phyloP scores from a whole-genome alignment of 92 coral and sea anemone genomes.

The Plumapathes pennacea region DNA sequence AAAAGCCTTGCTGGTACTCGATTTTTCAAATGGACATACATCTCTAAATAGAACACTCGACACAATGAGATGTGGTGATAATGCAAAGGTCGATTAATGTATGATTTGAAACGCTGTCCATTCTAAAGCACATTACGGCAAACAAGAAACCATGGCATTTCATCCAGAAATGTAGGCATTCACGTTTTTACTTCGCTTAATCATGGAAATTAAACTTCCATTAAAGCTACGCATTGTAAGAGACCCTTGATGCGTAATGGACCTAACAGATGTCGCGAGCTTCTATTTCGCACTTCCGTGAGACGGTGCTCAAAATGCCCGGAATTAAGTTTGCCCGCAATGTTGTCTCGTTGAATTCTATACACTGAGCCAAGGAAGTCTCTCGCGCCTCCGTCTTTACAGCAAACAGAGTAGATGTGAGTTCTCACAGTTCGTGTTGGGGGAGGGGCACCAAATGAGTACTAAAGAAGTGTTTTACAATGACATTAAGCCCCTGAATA shows the following conservation, averaged over 20 bases:
- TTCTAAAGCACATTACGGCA: slow-evolving; percentile 60
- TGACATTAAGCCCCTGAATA: slow-evolving; percentile 97
- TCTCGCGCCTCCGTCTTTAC: no score
- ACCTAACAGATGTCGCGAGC: slow-evolving; percentile 70
- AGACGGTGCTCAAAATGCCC: slow-evolving; percentile 38
- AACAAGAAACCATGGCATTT: slow-evolving; percentile 92
- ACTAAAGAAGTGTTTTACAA: slow-evolving; percentile 93
- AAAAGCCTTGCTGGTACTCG: slow-evolving; percentile 60
- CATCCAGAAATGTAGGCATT: slow-evolving; percentile 69
- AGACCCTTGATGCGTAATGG: slow-evolving; percentile 67
- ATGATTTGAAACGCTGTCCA: slow-evolving; percentile 59
- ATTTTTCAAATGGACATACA: slow-evolving; percentile 60
- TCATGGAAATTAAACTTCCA: slow-evolving; percentile 76
- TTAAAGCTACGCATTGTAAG: slow-evolving; percentile 58
- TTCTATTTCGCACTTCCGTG: slow-evolving; percentile 86
- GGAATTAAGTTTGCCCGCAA: slow-evolving; percentile 27
- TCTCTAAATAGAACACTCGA: slow-evolving; percentile 81
- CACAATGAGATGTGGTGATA: slow-evolving; percentile 76
- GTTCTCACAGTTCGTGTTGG: slow-evolving; percentile 65
- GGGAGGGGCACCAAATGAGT: slow-evolving; percentile 96
- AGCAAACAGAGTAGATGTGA: no score
- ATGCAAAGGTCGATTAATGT: slow-evolving; percentile 53
- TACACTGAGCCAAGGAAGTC: no score
- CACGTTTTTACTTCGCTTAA: slow-evolving; percentile 49
- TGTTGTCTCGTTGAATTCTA: slow-evolving; percentile 32